Base-by-base conservation (phyloP, 2,888 invertebrate species). In the Aradus depressus region DNA sequence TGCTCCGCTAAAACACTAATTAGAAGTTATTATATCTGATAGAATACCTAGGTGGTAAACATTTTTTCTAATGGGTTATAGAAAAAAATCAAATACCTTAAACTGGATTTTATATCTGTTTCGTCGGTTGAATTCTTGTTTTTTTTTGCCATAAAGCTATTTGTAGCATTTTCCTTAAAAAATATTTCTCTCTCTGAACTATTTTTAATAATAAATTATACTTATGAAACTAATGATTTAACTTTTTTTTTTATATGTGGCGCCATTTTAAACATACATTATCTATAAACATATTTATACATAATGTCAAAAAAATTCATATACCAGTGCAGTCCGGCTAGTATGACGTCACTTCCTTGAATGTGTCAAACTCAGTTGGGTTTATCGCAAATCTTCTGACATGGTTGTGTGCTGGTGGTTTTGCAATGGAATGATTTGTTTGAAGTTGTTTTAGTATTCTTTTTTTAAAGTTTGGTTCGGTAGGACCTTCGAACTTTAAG, bases 281-380 rank as follows among this genome's bases (percentile, higher is more conserved):
- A 25, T 16, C 23, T 37, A 45, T 45, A 45, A 45, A 37, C 10
- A 5, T n/a, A n/a, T 19, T 45, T 45, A 45, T 45, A 6, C 45
- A 35, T 35, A 45, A 18, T 45, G 45, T 21, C 18, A 35, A 23
- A 25, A 45, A 37, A 35, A 21, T n/a, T 35, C 18, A 37, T 19
- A 35, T 45, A 14, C 37, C 37, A 45, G 23, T 37, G 37, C 45
- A 14, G 45, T 14, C 16, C 25, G 12, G 35, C n/a, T n/a, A n/a
- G 26, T 32, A 43, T 56, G 58, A 60, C 59, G 59, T 59, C 59
- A 59, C 52, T 58, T 55, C 56, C 55, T 53, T 31, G 47, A 48
- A 59, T 56, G 59, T 59, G 59, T 59, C 59, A 57, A 59, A 59
- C 42, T 53, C 47, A 45, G 47, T 45, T 26, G 34, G 51, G 54